phyloP scores from a whole-genome alignment of 2,113 vertebrate species.

The rat (Rattus norvegicus) region GRCr8 NC_086026.1:75074501-75075000 shows the following conservation, averaged over 20 bases:
- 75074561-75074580: neutral
- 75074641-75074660: neutral
- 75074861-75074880: neutral
- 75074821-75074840: neutral
- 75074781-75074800: neutral
- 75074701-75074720: neutral
- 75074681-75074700: neutral
- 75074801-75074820: neutral
- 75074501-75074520: accelerated
- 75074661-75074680: too few relatives aligned
- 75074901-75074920: neutral
- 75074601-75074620: neutral
- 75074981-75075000: neutral
- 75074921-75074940: neutral
- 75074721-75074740: neutral
- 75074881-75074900: neutral
- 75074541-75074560: neutral
- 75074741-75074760: neutral
- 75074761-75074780: neutral
- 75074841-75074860: neutral
- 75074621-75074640: neutral
- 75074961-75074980: neutral
- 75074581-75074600: too few relatives aligned
- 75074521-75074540: neutral
- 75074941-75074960: neutral